Base-by-base conservation (phyloP, 2,113 vertebrate species). In the Thalassarche chlororhynchos region DNA sequence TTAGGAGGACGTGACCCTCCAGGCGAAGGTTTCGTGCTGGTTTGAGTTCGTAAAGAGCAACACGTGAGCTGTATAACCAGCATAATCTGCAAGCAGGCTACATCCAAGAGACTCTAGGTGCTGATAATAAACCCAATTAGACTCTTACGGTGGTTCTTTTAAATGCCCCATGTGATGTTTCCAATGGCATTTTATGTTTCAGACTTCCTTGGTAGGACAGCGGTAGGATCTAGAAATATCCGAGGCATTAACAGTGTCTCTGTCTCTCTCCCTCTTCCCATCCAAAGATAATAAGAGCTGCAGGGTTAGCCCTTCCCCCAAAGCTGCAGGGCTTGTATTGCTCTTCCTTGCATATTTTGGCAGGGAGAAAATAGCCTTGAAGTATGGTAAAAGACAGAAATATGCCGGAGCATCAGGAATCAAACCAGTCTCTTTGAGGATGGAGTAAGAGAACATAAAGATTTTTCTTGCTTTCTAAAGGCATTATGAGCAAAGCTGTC, bases 251-350 rank as follows among this genome's bases (percentile, higher is more conserved):
- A 93, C 84, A 61, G 72, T 12, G 58, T 91, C 89, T 96, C 89
- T 91, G 79, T 86, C 89, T 96, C 51, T 85, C 80, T 92, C 61
- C 34, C 31, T 85, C 36, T 96, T 87, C 72, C 80, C 70, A 80
- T 96, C 96, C 97, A 96, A 96, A 95, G 90, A 97, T 93, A 97
- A 97, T 86, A 97, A 46, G 80, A 84, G 77, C 94, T 85, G 89
- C 90, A 34, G 82, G 96, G 51, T 44, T 57, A 70, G 94, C 91
- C 96, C 89, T 93, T 95, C 95, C 91, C 96, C 93, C 74, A 92
- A 26, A 91, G 96, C 92, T 85, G 90, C 94, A 82, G 91, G 94
- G 94, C 62, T 83, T 78, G 68, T 65, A 49, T 87, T 92, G 78
- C 94, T 96, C 87, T 94, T 94, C 80, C 55, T 68, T 79, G 90